Conservation (phyloP, 1,140 invertebrate species). For the Leptinotarsa undecemlineata region DNA sequence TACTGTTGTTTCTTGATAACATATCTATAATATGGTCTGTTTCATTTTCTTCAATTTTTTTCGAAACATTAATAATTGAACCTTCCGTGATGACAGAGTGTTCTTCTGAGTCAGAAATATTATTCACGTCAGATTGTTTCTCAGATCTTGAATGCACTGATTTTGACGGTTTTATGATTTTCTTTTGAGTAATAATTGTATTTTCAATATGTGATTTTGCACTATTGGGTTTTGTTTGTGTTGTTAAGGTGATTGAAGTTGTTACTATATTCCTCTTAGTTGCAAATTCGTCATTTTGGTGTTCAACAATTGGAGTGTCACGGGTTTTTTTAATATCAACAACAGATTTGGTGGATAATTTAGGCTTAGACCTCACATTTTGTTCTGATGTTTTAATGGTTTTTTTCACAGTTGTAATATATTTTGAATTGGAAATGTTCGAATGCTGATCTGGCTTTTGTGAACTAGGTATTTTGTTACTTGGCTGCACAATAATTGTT, state of each 20-base stretch:
- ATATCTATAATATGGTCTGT: neutral
- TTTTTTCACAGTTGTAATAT: constrained; percentile 12
- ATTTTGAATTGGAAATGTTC: constrained; percentile 13
- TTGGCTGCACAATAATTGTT: neutral
- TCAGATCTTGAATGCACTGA: neutral
- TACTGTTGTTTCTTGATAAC: neutral
- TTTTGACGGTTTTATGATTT: neutral
- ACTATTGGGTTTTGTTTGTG: constrained; percentile 32
- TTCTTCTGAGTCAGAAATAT: constrained; percentile 44
- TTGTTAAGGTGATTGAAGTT: constrained; percentile 42
- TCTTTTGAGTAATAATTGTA: neutral
- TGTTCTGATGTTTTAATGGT: neutral
- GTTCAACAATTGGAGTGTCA: constrained; percentile 9
- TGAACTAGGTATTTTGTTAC: constrained; percentile 1
- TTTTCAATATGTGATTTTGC: constrained; percentile 16
- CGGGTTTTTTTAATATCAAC: constrained; percentile 19
- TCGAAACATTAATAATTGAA: neutral
- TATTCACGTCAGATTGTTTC: constrained; percentile 35
- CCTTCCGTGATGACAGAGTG: constrained; percentile 49
- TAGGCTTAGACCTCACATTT: constrained; percentile 29
- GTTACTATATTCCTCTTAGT: constrained; percentile 44
- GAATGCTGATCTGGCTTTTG: neutral
- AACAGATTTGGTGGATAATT: constrained; percentile 33
- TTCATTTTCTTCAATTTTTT: neutral
- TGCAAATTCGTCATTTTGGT: constrained; percentile 18